Evolutionary conservation across 2,888 invertebrate species (phyloP).

Genomic region (Stegophylla sp.): DNA sequence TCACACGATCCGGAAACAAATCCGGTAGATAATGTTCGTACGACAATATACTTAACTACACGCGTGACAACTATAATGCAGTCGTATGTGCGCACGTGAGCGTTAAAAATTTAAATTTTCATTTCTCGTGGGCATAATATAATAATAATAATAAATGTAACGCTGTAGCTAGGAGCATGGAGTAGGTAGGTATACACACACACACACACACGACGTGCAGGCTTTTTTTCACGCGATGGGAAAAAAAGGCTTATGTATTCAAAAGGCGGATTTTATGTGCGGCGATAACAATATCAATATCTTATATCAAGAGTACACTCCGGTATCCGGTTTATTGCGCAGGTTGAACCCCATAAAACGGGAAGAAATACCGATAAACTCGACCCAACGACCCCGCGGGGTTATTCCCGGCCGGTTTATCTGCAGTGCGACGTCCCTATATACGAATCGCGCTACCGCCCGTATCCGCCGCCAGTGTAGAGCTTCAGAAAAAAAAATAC

Average conservation of each 20-base stretch:
- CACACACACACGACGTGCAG: not conserved
- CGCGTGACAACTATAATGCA: not conserved
- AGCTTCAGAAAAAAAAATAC: conserved; percentile 9
- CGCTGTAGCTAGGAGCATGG: too few species aligned
- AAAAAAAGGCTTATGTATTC: conserved; percentile 28
- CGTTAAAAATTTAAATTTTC: conserved; percentile 49
- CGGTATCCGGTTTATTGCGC: conserved; percentile 45
- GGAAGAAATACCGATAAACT: conserved; percentile 45
- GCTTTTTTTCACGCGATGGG: not conserved
- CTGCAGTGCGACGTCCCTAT: conserved; percentile 10
- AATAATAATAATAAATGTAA: too few species aligned
- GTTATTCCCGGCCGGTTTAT: conserved; percentile 15
- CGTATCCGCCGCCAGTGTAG: conserved; percentile 12
- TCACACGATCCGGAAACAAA: not conserved
- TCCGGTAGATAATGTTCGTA: not conserved
- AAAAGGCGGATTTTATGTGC: conserved; percentile 43
- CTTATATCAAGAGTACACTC: conserved; percentile 4
- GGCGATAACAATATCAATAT: conserved; percentile 56
- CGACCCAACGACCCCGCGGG: not conserved
- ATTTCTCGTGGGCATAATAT: conserved; percentile 31
- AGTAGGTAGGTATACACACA: not conserved
- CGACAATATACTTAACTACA: not conserved
- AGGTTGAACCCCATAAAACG: conserved; percentile 39
- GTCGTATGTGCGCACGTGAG: too few species aligned
- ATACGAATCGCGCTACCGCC: too few species aligned